Evolutionary conservation across 2,797 vertebrate genomes (phyloP).

Genomic region (Coracias cyanogaster): DNA sequence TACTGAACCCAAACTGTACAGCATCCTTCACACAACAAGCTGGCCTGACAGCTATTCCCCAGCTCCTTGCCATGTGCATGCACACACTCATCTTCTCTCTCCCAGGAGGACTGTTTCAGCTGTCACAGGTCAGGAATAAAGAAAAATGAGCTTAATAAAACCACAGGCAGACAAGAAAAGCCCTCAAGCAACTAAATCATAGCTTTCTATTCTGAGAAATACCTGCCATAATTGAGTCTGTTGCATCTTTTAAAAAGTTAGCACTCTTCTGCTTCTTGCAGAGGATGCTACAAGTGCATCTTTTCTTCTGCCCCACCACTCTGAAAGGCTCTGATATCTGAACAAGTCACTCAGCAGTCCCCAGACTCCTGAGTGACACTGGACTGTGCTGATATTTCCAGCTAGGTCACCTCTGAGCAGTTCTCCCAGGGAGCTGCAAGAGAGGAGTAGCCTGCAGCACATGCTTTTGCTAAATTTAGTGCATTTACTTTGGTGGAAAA

Average conservation of each 20-base stretch:
- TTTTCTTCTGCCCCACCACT: not conserved
- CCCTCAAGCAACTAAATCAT: not conserved
- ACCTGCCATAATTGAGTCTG: not conserved
- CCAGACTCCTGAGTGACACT: not conserved
- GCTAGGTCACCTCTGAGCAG: not conserved
- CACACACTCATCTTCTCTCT: not conserved
- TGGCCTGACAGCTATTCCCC: not conserved
- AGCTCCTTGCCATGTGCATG: not conserved
- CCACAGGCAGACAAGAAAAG: not conserved
- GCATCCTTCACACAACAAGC: not conserved
- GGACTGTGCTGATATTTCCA: not conserved
- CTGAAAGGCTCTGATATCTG: not conserved
- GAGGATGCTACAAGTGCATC: not conserved
- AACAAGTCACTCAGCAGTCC: not conserved
- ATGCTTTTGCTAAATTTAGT: not conserved
- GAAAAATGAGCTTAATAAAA: slow-evolving; percentile 18
- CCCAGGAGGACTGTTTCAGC: not conserved
- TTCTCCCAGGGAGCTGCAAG: not conserved
- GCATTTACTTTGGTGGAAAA: not conserved
- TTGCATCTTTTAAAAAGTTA: not conserved
- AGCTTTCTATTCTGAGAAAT: not conserved
- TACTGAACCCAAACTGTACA: not conserved
- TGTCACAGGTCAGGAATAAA: not conserved
- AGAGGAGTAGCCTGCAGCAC: not conserved
- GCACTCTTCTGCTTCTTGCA: not conserved